A percentile compares a stretch with the other conserved stretches of the same genome.
phyloP scores from a whole-genome alignment of 2,797 vertebrate genomes.

The Chaenodraco wilsoni region DNA sequence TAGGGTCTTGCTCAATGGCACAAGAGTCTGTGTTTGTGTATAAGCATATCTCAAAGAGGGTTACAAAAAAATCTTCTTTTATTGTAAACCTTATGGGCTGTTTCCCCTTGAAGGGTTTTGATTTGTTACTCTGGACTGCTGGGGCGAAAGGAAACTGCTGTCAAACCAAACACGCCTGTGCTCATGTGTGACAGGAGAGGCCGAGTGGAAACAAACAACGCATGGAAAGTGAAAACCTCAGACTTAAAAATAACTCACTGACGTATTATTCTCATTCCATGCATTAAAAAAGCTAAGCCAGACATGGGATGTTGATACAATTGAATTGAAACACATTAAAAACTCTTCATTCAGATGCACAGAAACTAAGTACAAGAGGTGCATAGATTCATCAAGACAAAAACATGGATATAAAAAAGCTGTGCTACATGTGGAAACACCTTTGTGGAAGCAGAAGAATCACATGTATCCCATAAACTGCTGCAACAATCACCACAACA shows the following conservation, averaged over 20 bases:
- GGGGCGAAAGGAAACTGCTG: slow-evolving; percentile 48
- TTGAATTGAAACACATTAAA: not conserved
- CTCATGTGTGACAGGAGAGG: slow-evolving; percentile 54
- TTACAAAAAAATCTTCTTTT: slow-evolving; percentile 10
- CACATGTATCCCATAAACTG: not conserved
- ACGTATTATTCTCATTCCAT: slow-evolving; percentile 15
- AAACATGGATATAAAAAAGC: not conserved
- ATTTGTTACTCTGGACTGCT: slow-evolving; percentile 46
- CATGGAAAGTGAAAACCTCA: slow-evolving; percentile 33
- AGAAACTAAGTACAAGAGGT: not conserved
- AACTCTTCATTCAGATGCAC: not conserved
- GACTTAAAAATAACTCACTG: slow-evolving; percentile 45
- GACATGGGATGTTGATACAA: not conserved
- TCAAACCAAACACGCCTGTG: slow-evolving; percentile 39
- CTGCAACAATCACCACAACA: slow-evolving; percentile 1
- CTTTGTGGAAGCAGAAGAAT: not conserved
- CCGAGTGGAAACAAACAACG: slow-evolving; percentile 54
- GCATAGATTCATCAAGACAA: not conserved
- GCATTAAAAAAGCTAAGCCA: slow-evolving; percentile 7
- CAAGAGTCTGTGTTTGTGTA: not conserved
- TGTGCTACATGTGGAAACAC: slow-evolving; percentile 2
- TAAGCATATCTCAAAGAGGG: not conserved
- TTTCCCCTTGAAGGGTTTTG: slow-evolving; percentile 49
- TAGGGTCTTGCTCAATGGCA: too few species aligned
- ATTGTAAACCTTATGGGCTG: slow-evolving; percentile 40